Percentiles rank a stretch among this genome's conserved stretches.
Evolutionary conservation across 2,888 invertebrate genomes (phyloP).

Genomic region (Dasypogon diadema): DNA sequence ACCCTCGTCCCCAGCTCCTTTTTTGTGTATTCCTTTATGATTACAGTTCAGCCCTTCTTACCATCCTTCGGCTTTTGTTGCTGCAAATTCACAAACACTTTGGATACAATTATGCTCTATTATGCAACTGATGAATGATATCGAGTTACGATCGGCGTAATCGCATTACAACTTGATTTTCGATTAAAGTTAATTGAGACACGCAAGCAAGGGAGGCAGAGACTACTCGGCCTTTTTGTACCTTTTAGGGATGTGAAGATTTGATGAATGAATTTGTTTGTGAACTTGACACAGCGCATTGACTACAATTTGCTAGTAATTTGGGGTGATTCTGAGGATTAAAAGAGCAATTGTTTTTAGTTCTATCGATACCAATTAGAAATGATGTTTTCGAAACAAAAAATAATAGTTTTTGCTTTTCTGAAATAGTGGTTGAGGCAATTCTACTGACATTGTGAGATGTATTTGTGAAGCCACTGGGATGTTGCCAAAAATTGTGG

Average conservation of each 20-base stretch:
- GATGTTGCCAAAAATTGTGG: no score
- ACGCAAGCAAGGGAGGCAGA: conserved; percentile 23
- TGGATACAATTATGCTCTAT: conserved; percentile 57
- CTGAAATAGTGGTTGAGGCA: no score
- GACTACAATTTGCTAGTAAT: conserved; percentile 35
- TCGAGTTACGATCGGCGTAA: conserved; percentile 56
- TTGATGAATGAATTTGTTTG: conserved; percentile 34
- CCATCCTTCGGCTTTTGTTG: conserved; percentile 36
- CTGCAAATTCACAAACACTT: conserved; percentile 46
- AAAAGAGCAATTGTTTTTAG: no score
- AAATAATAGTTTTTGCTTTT: no score
- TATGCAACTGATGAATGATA: conserved; percentile 58
- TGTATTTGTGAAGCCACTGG: no score
- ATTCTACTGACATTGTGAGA: no score
- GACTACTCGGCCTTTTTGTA: neutral
- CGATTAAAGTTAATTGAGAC: conserved; percentile 57
- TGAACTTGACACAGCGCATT: conserved; percentile 17
- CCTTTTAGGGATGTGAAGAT: neutral
- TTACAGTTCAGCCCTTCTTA: neutral
- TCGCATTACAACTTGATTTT: conserved; percentile 56
- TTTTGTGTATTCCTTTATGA: neutral
- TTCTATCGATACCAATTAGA: no score
- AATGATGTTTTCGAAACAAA: no score
- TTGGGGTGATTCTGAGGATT: neutral
- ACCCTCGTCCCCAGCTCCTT: neutral